Evolutionary conservation across 2,797 vertebrate genomes (phyloP).

Genomic region (Sciurus carolinensis): DNA sequence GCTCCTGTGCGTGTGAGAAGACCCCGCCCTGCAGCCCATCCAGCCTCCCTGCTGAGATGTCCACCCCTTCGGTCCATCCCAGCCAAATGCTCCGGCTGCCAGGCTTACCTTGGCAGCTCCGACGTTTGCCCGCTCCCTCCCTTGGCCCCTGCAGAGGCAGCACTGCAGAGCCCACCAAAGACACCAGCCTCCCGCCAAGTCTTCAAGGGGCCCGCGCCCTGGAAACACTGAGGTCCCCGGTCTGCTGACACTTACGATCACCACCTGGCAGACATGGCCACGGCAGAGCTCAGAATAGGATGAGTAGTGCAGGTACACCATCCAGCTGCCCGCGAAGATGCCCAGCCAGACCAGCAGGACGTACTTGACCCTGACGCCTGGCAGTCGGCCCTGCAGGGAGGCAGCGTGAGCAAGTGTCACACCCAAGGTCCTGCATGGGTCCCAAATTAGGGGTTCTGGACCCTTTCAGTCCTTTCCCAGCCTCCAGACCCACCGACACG

Average conservation of each 20-base stretch:
- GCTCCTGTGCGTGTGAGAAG: too few relatives aligned
- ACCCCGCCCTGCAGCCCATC: not conserved
- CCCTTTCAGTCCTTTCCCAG: not conserved
- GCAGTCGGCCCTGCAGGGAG: slow-evolving; percentile 92
- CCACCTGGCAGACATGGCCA: slow-evolving; percentile 94
- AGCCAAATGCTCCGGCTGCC: too few relatives aligned
- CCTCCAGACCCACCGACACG: not conserved
- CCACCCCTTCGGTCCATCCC: not conserved
- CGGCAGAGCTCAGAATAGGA: slow-evolving; percentile 97
- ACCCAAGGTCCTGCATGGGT: rapidly evolving
- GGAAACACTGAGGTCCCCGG: not conserved
- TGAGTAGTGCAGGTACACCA: slow-evolving; percentile 96
- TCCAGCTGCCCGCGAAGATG: slow-evolving; percentile 96
- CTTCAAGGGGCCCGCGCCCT: not conserved
- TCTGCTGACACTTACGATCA: slow-evolving; percentile 93
- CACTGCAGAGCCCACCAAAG: not conserved
- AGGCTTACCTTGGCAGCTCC: not conserved
- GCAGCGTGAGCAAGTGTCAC: not conserved
- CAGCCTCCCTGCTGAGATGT: not conserved
- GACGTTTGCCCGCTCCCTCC: not conserved
- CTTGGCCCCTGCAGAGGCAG: not conserved
- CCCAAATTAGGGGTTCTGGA: not conserved
- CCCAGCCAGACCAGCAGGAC: slow-evolving; percentile 96
- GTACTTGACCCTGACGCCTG: slow-evolving; percentile 96
- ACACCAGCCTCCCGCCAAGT: not conserved